These are phyloP conservation scores for Arrhopalites spinosus DNA, from an alignment of 2,888 invertebrate genomes.

Conservation along the genomic window DNA sequence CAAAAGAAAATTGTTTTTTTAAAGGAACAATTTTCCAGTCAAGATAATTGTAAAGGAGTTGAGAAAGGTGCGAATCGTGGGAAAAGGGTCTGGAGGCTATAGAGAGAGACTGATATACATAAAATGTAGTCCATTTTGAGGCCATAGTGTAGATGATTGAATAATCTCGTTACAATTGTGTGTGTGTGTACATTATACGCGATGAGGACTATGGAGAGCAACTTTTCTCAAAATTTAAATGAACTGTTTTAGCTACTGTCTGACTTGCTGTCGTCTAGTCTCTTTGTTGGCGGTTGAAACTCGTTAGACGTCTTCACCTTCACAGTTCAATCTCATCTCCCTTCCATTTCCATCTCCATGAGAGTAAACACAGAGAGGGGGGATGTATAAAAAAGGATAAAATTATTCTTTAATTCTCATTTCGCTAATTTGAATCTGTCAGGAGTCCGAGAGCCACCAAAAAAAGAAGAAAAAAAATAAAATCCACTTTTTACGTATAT, in stretches of 20 bases:
- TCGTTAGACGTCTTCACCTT: neutral
- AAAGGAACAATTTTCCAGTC: too few species aligned
- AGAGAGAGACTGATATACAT: too few species aligned
- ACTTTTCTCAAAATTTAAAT: slow-evolving; percentile 30
- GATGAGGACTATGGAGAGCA: slow-evolving; percentile 16
- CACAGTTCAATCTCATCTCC: too few species aligned
- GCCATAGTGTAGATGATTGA: neutral
- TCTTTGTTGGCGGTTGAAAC: neutral
- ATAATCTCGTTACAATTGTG: neutral
- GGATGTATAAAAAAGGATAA: neutral
- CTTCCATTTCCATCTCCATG: too few species aligned
- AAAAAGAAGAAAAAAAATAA: neutral
- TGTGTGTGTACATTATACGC: too few species aligned
- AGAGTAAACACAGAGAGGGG: neutral
- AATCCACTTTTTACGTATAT: neutral
- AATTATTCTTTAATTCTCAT: neutral
- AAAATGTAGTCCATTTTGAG: too few species aligned
- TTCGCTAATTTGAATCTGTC: slow-evolving; percentile 2
- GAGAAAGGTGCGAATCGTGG: too few species aligned
- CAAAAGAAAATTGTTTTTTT: neutral
- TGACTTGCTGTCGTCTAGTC: slow-evolving; percentile 13
- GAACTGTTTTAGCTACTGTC: slow-evolving; percentile 29
- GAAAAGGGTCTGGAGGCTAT: too few species aligned
- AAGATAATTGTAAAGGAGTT: too few species aligned
- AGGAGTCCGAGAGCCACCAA: neutral